Conservation (phyloP, 2,113 vertebrate species). For the Pelusios castaneus region DNA sequence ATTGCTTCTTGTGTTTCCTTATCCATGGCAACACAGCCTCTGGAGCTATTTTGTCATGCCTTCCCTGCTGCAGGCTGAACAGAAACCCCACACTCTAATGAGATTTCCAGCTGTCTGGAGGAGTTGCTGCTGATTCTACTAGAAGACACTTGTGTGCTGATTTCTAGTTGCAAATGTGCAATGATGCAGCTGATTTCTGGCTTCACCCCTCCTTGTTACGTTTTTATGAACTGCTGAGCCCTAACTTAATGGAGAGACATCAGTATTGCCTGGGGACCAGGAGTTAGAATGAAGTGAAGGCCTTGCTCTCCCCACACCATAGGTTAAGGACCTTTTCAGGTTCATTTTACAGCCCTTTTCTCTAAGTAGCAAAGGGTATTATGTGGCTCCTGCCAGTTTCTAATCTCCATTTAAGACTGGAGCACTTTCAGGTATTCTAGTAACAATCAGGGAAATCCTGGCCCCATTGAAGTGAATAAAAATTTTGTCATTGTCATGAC, state of each 20-base stretch:
- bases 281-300: not conserved
- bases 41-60: not conserved
- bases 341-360: not conserved
- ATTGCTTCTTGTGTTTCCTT: not conserved
- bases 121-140: not conserved
- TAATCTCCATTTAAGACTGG: not conserved
- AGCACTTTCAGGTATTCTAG: not conserved
- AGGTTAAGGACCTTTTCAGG: not conserved
- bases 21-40: not conserved
- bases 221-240: not conserved
- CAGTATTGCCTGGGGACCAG: not conserved
- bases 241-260: not conserved
- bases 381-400: not conserved
- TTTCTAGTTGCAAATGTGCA: not conserved
- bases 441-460: not conserved
- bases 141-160: not conserved
- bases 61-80: not conserved
- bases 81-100: not conserved
- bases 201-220: not conserved
- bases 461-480: not conserved
- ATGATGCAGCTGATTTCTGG: not conserved
- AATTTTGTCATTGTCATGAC: not conserved
- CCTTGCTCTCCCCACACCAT: not conserved
- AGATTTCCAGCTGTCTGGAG: not conserved
- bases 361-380: not conserved